Conservation (phyloP, 2,888 invertebrate genomes). For the Plutella xylostella region DNA sequence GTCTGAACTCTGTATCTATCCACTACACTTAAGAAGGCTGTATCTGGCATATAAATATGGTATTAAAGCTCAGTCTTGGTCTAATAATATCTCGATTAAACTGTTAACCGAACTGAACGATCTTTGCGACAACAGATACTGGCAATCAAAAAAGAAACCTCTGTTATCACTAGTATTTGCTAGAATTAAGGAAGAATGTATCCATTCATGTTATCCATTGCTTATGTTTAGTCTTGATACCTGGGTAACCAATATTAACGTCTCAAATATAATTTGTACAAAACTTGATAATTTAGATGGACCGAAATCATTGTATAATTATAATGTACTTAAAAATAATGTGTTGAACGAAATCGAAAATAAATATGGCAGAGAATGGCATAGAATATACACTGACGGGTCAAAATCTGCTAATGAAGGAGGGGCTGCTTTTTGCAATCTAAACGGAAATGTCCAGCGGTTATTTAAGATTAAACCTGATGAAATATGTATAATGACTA, state of each 20-base stretch:
- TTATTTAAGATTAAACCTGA: not conserved
- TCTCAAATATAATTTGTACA: not conserved
- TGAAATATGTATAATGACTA: not conserved
- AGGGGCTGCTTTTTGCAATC: not conserved
- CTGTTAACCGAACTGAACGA: not conserved
- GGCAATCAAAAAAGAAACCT: not conserved
- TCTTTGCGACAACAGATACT: not conserved
- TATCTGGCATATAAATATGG: constrained; percentile 13
- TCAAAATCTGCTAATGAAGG: not conserved
- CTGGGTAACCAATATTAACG: not conserved
- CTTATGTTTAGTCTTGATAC: not conserved
- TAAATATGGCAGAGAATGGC: not conserved
- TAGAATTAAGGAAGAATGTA: not conserved
- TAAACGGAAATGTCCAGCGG: not conserved
- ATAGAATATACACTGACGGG: not conserved
- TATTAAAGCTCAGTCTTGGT: constrained; percentile 5
- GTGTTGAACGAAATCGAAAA: not conserved
- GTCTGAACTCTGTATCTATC: constrained; percentile 9
- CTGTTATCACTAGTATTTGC: not conserved
- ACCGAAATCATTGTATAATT: not conserved
- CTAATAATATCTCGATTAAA: not conserved
- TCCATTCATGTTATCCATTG: not conserved
- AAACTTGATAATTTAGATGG: not conserved
- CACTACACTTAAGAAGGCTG: constrained; percentile 10
- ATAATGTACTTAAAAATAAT: not conserved